Evolutionary conservation across 2,888 invertebrate species (phyloP).

Genomic region (Diarsia mendica): DNA sequence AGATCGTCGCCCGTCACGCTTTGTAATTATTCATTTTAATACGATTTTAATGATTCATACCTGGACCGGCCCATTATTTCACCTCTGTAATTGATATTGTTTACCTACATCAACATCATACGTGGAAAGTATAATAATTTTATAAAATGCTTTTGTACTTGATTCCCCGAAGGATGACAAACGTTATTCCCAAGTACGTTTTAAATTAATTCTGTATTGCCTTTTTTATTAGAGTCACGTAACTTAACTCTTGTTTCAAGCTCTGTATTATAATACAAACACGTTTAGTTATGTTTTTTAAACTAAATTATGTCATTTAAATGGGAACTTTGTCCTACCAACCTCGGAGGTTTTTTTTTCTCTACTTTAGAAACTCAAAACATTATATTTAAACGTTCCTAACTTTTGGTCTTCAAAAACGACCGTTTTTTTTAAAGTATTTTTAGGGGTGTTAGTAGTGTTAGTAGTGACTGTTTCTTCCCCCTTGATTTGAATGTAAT

Average conservation of each 20-base stretch:
- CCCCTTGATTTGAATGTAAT: slow-evolving; percentile 22
- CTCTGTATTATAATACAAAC: slow-evolving; percentile 28
- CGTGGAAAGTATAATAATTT: neutral
- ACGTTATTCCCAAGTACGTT: slow-evolving; percentile 6
- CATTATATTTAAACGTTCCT: slow-evolving; percentile 4
- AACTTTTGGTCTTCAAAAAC: neutral
- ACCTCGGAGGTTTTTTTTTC: slow-evolving; percentile 5
- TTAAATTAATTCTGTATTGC: slow-evolving; percentile 27
- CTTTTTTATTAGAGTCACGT: slow-evolving; percentile 40
- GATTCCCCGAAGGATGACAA: slow-evolving; percentile 24
- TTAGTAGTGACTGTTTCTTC: slow-evolving; percentile 10
- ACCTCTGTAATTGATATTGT: slow-evolving; percentile 44
- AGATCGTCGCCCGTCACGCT: slow-evolving; percentile 41
- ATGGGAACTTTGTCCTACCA: slow-evolving; percentile 39
- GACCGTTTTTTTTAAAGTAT: no score
- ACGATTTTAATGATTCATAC: slow-evolving; percentile 45
- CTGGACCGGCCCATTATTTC: slow-evolving; percentile 30
- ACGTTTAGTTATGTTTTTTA: slow-evolving; percentile 35
- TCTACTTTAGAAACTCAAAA: neutral
- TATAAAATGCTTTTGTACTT: slow-evolving; percentile 15
- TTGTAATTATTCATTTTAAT: slow-evolving; percentile 34
- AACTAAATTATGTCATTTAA: slow-evolving; percentile 44
- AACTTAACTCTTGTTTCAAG: slow-evolving; percentile 30
- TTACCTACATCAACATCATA: slow-evolving; percentile 4
- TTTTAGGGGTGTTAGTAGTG: slow-evolving; percentile 6